phyloP scores from a whole-genome alignment of 2,888 invertebrate genomes.

The Trachelus troglodyta region DNA sequence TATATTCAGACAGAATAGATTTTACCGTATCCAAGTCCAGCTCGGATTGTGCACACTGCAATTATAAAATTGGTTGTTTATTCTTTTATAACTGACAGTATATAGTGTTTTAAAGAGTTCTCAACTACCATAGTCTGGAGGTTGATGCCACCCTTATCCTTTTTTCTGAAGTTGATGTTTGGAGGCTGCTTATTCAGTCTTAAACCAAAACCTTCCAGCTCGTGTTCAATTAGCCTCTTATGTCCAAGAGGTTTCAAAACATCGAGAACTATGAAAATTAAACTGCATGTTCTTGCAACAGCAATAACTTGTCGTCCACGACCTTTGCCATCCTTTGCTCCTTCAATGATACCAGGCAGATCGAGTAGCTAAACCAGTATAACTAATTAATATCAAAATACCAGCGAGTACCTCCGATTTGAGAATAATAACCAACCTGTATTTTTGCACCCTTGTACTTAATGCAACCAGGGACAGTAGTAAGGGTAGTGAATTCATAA shows the following conservation, averaged over 20 bases:
- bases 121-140: conserved; percentile 84
- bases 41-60: conserved; percentile 87
- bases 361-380: conserved; percentile 81
- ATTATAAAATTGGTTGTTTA: conserved; percentile 23
- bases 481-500: conserved; percentile 99
- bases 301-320: conserved; percentile 99
- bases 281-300: conserved; percentile 96
- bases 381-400: neutral
- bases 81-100: conserved; percentile 4
- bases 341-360: conserved; percentile 99
- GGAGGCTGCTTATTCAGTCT: conserved; percentile 96
- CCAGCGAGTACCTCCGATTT: conserved; percentile 31
- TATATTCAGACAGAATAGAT: conserved; percentile 96
- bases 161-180: conserved; percentile 94
- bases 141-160: conserved; percentile 99
- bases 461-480: conserved; percentile 99
- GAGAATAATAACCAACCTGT: conserved; percentile 73
- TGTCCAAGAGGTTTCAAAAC: conserved; percentile 97
- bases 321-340: conserved; percentile 99
- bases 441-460: conserved; percentile 99
- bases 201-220: conserved; percentile 98
- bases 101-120: too few relatives aligned
- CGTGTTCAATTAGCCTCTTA: conserved; percentile 95
- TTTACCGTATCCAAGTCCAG: conserved; percentile 95
- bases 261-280: conserved; percentile 97